A percentile compares a stretch with the other conserved stretches of the same genome.
Evolutionary conservation across 2,797 vertebrate species (phyloP).

Genomic region (Eutrigla gurnardus): DNA sequence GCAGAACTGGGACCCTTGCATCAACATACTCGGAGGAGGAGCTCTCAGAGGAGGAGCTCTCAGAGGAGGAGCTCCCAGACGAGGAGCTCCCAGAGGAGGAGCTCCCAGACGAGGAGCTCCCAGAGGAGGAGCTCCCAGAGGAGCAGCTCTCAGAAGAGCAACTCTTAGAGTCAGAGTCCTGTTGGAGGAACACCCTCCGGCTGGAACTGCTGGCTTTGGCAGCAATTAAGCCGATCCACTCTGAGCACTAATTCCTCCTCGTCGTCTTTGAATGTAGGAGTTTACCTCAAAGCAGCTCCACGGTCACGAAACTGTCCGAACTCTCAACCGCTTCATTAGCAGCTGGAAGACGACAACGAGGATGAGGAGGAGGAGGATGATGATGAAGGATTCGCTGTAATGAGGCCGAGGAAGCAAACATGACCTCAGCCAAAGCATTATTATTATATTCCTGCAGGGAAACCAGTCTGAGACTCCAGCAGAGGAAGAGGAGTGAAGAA

Average conservation of each 20-base stretch:
- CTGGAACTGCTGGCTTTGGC: constrained; percentile 16
- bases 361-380: constrained; percentile 12
- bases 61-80: no score
- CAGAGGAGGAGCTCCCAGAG: no score
- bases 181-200: constrained; percentile 8
- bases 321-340: constrained; percentile 30
- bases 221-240: constrained; percentile 49
- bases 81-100: no score
- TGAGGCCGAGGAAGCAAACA: constrained; percentile 46
- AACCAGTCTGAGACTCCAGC: background rate
- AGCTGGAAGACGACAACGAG: background rate
- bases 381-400: constrained; percentile 41
- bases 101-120: no score
- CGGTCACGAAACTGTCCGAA: constrained; percentile 8
- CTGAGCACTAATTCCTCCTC: constrained; percentile 11
- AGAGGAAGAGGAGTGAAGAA: background rate
- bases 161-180: no score
- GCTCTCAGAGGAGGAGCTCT: no score
- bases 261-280: constrained; percentile 12
- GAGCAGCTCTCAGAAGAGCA: no score
- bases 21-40: constrained; percentile 21
- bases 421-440: constrained; percentile 44
- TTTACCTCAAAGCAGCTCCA: constrained; percentile 30
- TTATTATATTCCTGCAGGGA: constrained; percentile 52
- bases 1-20: constrained; percentile 21